phyloP scores from a whole-genome alignment of 2,888 invertebrate genomes.

The Orthonychiurus folsomi region DNA sequence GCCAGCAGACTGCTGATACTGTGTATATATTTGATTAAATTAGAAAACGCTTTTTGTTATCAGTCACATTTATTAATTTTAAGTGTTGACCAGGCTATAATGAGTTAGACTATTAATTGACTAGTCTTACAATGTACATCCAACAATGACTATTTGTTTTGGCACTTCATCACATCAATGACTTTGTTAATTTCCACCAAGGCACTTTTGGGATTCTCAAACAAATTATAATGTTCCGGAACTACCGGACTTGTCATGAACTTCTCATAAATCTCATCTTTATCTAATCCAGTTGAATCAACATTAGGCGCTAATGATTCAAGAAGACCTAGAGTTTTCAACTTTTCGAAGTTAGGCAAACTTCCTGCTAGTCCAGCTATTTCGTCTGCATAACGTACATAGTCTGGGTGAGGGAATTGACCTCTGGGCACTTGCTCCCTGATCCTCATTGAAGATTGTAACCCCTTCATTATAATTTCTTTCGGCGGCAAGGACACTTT shows the following conservation, averaged over 20 bases:
- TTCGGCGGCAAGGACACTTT: not conserved
- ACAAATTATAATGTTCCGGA: conserved; percentile 15
- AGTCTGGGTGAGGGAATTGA: conserved; percentile 17
- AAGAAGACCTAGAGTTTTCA: not conserved
- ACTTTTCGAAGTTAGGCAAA: conserved; percentile 12
- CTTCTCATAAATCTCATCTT: conserved; percentile 7
- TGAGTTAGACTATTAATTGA: too few relatives aligned
- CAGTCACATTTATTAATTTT: too few relatives aligned
- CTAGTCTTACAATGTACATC: too few relatives aligned
- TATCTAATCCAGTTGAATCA: not conserved
- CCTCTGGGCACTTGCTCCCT: conserved; percentile 10
- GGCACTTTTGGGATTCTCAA: conserved; percentile 4
- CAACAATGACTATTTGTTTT: too few relatives aligned
- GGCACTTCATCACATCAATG: not conserved
- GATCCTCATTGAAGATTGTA: conserved; percentile 3
- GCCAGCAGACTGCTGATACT: too few relatives aligned
- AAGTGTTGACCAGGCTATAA: too few relatives aligned
- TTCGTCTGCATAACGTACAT: conserved; percentile 12
- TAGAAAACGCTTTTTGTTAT: too few relatives aligned
- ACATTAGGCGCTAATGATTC: not conserved
- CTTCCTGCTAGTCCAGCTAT: conserved; percentile 9
- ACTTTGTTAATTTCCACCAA: conserved; percentile 11
- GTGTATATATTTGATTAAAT: too few relatives aligned
- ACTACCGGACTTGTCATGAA: conserved; percentile 14
- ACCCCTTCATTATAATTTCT: not conserved